phyloP scores from a whole-genome alignment of 2,888 invertebrate genomes.

The Leucozona laternaria region DNA sequence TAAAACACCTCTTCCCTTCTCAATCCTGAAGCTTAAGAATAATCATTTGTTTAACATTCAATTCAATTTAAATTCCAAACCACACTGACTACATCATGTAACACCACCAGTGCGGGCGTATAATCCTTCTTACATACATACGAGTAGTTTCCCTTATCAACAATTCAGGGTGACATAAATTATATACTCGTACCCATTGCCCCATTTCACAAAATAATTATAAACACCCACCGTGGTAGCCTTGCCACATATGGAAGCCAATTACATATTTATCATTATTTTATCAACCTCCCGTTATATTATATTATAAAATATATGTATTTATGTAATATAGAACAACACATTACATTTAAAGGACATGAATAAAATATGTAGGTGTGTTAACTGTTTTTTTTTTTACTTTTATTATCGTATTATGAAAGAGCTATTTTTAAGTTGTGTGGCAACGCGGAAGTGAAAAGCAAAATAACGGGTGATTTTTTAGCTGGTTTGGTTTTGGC shows the following conservation, averaged over 20 bases:
- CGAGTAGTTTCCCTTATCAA: slow-evolving; percentile 18
- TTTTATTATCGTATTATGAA: slow-evolving; percentile 29
- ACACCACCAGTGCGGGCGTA: no score
- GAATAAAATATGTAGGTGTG: neutral
- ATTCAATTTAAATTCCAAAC: slow-evolving; percentile 31
- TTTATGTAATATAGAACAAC: neutral
- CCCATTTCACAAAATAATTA: slow-evolving; percentile 55
- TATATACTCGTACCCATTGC: slow-evolving; percentile 57
- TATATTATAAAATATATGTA: no score
- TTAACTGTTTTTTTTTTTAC: neutral
- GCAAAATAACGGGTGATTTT: no score
- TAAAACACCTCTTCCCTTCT: neutral
- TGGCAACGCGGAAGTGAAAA: neutral
- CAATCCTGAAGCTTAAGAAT: neutral
- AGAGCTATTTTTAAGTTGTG: slow-evolving; percentile 22
- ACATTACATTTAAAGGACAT: slow-evolving; percentile 17
- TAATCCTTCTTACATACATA: slow-evolving; percentile 35
- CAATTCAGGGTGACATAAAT: slow-evolving; percentile 45
- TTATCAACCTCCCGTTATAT: slow-evolving; percentile 6
- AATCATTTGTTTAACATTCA: neutral
- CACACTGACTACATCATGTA: neutral
- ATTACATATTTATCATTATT: slow-evolving; percentile 64
- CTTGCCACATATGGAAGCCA: slow-evolving; percentile 10
- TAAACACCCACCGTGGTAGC: slow-evolving; percentile 25
- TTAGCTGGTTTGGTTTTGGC: no score